phyloP scores from a whole-genome alignment of 2,888 invertebrate genomes.

The Halocaridina rubra region DNA sequence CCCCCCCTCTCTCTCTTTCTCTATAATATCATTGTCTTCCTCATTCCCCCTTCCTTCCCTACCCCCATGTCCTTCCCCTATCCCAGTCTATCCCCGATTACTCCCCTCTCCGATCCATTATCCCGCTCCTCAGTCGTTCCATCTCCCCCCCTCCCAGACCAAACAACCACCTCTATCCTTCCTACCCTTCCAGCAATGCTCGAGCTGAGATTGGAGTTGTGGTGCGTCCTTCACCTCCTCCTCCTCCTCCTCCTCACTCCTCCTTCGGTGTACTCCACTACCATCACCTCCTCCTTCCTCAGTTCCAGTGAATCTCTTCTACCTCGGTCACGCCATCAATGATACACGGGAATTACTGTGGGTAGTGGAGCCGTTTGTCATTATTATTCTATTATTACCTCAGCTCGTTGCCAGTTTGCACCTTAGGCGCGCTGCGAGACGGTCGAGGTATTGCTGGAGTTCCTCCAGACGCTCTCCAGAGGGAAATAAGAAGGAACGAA shows the following conservation, averaged over 20 bases:
- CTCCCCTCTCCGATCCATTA: neutral
- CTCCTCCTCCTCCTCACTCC: neutral
- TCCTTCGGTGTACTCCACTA: neutral
- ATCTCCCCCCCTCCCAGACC: neutral
- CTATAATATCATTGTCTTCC: neutral
- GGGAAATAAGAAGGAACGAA: too few relatives aligned
- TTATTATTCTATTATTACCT: slow-evolving; percentile 49
- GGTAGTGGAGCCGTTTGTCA: slow-evolving; percentile 42
- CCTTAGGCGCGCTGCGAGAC: slow-evolving; percentile 25
- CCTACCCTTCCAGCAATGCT: neutral
- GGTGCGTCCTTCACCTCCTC: neutral
- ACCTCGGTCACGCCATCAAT: slow-evolving; percentile 32
- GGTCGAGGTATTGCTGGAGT: too few relatives aligned
- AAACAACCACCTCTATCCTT: neutral
- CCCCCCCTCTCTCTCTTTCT: too few relatives aligned
- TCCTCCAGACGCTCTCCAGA: too few relatives aligned
- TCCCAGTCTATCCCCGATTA: neutral
- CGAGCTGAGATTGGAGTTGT: too few relatives aligned
- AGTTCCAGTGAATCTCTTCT: neutral
- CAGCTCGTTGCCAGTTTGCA: slow-evolving; percentile 45
- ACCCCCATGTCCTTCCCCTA: neutral
- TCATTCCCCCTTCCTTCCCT: neutral
- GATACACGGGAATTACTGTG: slow-evolving; percentile 48
- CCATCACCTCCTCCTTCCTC: neutral
- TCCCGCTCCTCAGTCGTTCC: neutral